phyloP scores from a whole-genome alignment of 2,888 invertebrate species.

The Morinoia aosen region DNA sequence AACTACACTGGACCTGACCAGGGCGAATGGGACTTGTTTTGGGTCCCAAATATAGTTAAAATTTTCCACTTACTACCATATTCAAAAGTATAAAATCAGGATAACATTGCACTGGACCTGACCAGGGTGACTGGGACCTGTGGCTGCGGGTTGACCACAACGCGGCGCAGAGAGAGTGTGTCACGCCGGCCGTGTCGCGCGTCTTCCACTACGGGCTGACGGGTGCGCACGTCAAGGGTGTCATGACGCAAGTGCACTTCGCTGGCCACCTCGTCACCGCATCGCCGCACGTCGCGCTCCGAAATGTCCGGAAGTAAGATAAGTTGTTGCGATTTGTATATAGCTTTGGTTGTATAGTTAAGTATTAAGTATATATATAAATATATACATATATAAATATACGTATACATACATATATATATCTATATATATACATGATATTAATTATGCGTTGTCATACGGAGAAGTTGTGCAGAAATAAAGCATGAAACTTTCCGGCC shows the following conservation, averaged over 20 bases:
- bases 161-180: constrained; percentile 56
- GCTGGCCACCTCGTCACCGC: constrained; percentile 59
- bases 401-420: too few species aligned
- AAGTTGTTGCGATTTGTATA: not conserved
- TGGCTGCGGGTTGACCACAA: constrained; percentile 55
- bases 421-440: too few species aligned
- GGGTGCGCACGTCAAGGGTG: constrained; percentile 58
- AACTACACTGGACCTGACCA: too few species aligned
- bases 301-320: constrained; percentile 38
- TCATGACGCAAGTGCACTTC: constrained; percentile 58
- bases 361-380: too few species aligned
- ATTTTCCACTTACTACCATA: too few species aligned
- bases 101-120: not conserved
- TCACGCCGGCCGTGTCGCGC: constrained; percentile 60
- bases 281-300: constrained; percentile 16
- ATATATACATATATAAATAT: too few species aligned
- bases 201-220: constrained; percentile 58
- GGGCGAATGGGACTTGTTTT: too few species aligned
- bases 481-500: not conserved
- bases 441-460: not conserved
- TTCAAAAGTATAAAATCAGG: too few species aligned
- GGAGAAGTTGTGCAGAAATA: not conserved
- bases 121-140: constrained; percentile 61
- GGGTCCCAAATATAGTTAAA: too few species aligned
- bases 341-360: not conserved